Conservation (phyloP, 37 sponge, comb jelly and placozoan genomes). For the Geodia barretti region DNA sequence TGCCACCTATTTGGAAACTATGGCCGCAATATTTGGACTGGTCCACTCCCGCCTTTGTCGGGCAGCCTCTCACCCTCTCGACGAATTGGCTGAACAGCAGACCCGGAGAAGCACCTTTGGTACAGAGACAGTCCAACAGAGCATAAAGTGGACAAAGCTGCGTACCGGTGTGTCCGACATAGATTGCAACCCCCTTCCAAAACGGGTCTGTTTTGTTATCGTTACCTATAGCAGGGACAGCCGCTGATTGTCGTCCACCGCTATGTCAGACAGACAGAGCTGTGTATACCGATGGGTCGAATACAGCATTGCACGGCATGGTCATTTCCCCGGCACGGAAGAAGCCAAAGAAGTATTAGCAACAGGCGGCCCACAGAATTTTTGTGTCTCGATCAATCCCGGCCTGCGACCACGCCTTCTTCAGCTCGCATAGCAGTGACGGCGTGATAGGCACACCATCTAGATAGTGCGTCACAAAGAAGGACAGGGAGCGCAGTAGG, state of each 20-base stretch:
- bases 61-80: not conserved
- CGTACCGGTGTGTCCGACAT: constrained; percentile 12
- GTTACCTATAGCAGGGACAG: constrained; percentile 2
- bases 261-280: constrained; percentile 4
- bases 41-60: not conserved
- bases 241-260: constrained; percentile 1
- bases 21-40: constrained; percentile 5
- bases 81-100: constrained; percentile 16
- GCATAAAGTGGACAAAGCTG: constrained; percentile 27
- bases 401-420: constrained; percentile 1
- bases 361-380: constrained; percentile 42
- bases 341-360: constrained; percentile 40
- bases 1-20: constrained; percentile 28
- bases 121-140: constrained; percentile 6
- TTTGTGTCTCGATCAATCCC: not conserved
- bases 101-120: constrained; percentile 3
- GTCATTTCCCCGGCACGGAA: constrained; percentile 31
- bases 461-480: constrained; percentile 17
- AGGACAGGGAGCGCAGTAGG: constrained; percentile 48
- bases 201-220: constrained; percentile 54
- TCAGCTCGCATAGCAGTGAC: constrained; percentile 1
- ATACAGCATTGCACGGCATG: not conserved
- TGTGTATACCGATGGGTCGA: constrained; percentile 26
- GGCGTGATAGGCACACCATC: constrained; percentile 30
- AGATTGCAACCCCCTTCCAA: constrained; percentile 17